Conservation (phyloP, 2,113 vertebrate species). For the Albula glossodonta region DNA sequence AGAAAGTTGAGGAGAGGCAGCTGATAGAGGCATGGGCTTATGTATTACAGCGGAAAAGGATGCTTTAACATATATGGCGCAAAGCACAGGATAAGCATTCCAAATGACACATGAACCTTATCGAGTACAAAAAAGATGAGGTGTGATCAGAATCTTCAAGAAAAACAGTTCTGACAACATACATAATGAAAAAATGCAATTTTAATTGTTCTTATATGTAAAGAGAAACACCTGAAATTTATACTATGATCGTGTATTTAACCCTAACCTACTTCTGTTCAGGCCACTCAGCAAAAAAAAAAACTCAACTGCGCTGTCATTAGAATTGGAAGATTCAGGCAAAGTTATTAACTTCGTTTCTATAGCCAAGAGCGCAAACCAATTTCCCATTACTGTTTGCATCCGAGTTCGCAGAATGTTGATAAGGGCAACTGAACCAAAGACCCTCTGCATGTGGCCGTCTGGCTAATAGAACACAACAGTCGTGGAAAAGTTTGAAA, state of each 20-base stretch:
- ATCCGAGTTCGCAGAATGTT: no score
- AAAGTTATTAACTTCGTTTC: neutral
- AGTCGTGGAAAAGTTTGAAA: neutral
- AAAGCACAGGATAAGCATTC: conserved; percentile 42
- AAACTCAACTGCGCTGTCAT: neutral
- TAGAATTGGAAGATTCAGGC: neutral
- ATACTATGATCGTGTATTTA: no score
- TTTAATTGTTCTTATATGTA: no score
- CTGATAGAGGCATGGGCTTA: conserved; percentile 29
- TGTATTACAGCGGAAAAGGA: conserved; percentile 53
- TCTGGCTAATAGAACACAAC: neutral
- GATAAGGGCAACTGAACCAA: neutral
- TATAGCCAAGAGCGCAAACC: no score
- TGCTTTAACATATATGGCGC: conserved; percentile 53
- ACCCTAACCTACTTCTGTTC: no score
- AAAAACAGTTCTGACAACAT: neutral
- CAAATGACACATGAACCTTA: conserved; percentile 27
- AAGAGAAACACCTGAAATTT: no score
- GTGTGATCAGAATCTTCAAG: conserved; percentile 21
- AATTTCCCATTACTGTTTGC: no score
- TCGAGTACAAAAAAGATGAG: conserved; percentile 24
- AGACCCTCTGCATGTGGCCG: neutral
- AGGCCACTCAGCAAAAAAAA: no score
- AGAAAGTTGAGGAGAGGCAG: neutral
- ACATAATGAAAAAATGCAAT: no score